Conservation (phyloP, 2,113 vertebrate genomes). For the Ariopsis seemanni region DNA sequence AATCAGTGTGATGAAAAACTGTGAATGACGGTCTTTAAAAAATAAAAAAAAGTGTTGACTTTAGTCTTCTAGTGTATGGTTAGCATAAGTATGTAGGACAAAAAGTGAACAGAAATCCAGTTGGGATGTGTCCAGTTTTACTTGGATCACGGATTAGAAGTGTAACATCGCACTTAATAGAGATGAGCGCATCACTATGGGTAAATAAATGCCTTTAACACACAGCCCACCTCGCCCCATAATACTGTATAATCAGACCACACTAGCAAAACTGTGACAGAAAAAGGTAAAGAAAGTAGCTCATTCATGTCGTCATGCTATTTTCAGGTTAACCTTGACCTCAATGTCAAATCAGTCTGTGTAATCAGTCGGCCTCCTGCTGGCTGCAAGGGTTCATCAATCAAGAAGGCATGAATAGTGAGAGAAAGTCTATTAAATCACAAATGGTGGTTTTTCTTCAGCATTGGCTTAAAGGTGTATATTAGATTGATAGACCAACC, state of each 20-base stretch:
- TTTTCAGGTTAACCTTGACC: conserved; percentile 30
- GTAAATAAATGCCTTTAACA: background rate
- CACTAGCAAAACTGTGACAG: background rate
- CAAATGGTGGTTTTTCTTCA: no score
- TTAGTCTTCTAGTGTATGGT: no score
- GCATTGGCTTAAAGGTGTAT: background rate
- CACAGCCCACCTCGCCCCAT: no score
- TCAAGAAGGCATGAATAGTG: background rate
- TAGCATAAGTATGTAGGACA: background rate
- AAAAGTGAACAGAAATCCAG: background rate
- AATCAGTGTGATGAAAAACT: no score
- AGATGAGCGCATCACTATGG: background rate
- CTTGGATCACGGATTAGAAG: background rate
- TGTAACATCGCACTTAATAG: background rate
- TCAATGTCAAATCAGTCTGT: conserved; percentile 1
- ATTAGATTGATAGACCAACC: background rate
- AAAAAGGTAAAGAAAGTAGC: conserved; percentile 14
- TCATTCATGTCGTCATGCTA: conserved; percentile 8
- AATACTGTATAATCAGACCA: background rate
- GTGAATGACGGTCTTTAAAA: no score
- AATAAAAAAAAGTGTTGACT: no score
- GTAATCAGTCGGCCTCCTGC: background rate
- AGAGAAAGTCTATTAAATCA: no score
- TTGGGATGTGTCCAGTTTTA: background rate
- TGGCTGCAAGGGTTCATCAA: background rate